Evolutionary conservation across 2,797 vertebrate species (phyloP).

Genomic region (Moxostoma hubbsi): DNA sequence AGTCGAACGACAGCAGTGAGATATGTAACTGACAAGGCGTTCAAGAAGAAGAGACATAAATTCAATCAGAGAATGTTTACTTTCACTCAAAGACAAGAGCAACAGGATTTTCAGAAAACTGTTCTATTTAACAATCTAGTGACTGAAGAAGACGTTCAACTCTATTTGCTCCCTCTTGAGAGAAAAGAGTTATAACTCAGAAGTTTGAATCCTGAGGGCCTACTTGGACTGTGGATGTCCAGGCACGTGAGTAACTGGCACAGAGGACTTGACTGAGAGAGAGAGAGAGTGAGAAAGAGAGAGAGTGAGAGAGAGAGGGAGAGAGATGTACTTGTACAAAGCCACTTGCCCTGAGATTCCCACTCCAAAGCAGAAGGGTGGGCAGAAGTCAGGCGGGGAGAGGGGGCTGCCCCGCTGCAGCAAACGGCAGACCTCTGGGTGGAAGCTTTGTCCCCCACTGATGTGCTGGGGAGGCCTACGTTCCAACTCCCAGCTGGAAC

Average conservation of each 20-base stretch:
- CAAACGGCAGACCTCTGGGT: constrained; percentile 55
- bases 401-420: constrained; percentile 63
- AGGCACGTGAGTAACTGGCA: background rate
- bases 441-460: constrained; percentile 63
- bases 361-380: constrained; percentile 77
- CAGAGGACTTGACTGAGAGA: constrained; percentile 1
- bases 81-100: background rate
- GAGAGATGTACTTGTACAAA: constrained; percentile 89
- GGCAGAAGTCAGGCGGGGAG: constrained; percentile 68
- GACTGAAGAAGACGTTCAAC: background rate
- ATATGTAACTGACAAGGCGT: constrained; percentile 67
- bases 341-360: constrained; percentile 83
- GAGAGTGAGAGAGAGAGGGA: constrained; percentile 51
- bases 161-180: background rate
- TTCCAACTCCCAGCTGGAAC: constrained; percentile 66
- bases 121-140: background rate
- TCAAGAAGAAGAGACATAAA: constrained; percentile 22
- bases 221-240: background rate
- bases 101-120: constrained; percentile 19
- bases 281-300: constrained; percentile 18
- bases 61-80: constrained; percentile 2
- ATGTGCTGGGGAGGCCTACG: constrained; percentile 70
- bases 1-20: constrained; percentile 68
- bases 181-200: background rate
- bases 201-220: background rate